Conservation (phyloP, 2,797 vertebrate species). For the Psittacula echo region DNA sequence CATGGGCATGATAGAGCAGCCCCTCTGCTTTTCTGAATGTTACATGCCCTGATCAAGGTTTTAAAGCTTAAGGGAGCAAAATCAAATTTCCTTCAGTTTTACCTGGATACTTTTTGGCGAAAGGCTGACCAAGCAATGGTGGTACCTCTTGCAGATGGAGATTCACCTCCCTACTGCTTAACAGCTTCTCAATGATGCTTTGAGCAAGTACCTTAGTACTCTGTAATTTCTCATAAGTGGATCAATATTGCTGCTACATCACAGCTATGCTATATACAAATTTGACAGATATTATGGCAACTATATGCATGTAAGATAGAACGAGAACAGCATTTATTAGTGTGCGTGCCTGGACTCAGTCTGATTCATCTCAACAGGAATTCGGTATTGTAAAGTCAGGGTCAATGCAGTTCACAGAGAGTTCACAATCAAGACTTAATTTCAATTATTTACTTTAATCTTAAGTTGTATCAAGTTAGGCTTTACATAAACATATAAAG, state of each 20-base stretch:
- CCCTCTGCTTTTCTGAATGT: neutral
- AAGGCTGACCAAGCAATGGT: neutral
- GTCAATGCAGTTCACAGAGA: neutral
- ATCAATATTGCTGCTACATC: neutral
- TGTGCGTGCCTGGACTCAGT: neutral
- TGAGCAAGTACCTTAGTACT: neutral
- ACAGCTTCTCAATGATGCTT: neutral
- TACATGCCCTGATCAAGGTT: neutral
- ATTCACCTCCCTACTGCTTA: neutral
- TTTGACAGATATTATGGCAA: neutral
- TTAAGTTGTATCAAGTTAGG: neutral
- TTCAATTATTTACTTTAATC: constrained; percentile 10
- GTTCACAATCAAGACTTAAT: neutral
- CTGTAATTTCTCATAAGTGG: neutral
- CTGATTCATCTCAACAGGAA: neutral
- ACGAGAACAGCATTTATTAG: neutral
- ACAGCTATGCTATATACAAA: neutral
- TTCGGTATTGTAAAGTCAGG: neutral
- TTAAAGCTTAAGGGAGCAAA: neutral
- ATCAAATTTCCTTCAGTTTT: neutral
- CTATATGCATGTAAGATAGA: neutral
- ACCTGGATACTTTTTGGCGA: neutral
- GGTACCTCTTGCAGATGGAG: neutral
- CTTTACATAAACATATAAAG: neutral
- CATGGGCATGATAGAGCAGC: neutral